Evolutionary conservation across 2,113 vertebrate species (phyloP), one percentile per base, ranked within the genome.

Genomic region (Perca flavescens): DNA sequence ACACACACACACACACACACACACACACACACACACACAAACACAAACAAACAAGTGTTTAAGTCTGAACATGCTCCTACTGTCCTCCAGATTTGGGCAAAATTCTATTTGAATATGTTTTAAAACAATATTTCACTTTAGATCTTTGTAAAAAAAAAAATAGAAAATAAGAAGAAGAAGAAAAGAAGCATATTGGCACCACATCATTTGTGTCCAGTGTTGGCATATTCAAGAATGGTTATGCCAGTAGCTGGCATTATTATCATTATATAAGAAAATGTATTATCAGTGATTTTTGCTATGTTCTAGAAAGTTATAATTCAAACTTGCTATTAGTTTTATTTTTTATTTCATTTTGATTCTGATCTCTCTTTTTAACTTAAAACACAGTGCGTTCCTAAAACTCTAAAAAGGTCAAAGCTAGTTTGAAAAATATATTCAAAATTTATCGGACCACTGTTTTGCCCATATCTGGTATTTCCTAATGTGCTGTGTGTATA

Each of bases 381-480:
- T 19, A 11, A 62, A 36, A 52, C 21, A 17, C 36, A 61, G 1
- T 62, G 17, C 12, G 21, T 50, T 64, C 5, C 60, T 19, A 25
- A 54, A 43, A 25, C 1, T 40, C n/a, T 43, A 17, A 68, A 71
- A 50, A 21, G 43, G 15, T 57, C 36, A 56, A 71, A 34, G 2
- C 12, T 36, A 25, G 19, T 52, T 62, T 25, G 14, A 14, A 64
- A 75, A 53, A 40, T 64, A 6, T 62, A 71, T 81, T 82, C 14
- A 67, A 70, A 8, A 80, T 57, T 2, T 67, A 34, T 65, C 6
- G 9, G 85, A 84, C 63, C 77, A 79, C 6, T 54, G 60, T 66
- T 69, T 62, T 54, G 6, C 62, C 34, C 73, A 19, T 6, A 57
- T 74, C 71, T 65, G 65, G 22, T 70, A 43, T 21, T 46, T 46